Conservation (phyloP, 2,797 vertebrate genomes). For the Linurgus olivaceus region DNA sequence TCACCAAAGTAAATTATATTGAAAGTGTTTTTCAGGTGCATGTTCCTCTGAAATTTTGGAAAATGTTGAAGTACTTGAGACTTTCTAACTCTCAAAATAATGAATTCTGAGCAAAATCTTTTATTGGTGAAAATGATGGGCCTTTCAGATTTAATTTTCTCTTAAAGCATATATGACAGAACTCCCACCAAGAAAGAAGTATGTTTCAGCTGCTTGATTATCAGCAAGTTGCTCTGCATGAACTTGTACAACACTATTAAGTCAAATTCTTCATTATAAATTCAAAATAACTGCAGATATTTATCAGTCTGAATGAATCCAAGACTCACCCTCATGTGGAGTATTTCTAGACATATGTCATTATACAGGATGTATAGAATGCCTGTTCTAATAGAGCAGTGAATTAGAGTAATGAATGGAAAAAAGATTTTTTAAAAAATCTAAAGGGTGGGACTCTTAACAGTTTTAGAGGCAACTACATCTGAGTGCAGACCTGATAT, state of each 20-base stretch:
- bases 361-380: neutral
- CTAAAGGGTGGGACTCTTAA: neutral
- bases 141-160: neutral
- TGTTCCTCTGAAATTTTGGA: neutral
- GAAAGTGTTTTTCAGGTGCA: neutral
- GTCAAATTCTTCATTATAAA: conserved; percentile 46
- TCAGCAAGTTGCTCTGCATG: conserved; percentile 26
- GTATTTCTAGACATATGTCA: neutral
- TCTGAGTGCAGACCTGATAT: neutral
- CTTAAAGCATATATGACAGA: neutral
- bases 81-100: neutral
- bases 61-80: neutral
- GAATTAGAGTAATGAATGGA: neutral
- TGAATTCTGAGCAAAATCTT: neutral
- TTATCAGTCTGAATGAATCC: conserved; percentile 5
- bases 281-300: conserved; percentile 55
- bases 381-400: neutral
- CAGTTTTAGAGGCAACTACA: neutral
- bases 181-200: conserved; percentile 16
- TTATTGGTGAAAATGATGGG: neutral
- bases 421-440: neutral
- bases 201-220: neutral
- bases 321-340: neutral
- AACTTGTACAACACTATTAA: conserved; percentile 34
- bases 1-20: neutral